These are phyloP conservation scores for Cichlasoma orientale DNA, from an alignment of 2,797 vertebrate species.

Conservation along the genomic window DNA sequence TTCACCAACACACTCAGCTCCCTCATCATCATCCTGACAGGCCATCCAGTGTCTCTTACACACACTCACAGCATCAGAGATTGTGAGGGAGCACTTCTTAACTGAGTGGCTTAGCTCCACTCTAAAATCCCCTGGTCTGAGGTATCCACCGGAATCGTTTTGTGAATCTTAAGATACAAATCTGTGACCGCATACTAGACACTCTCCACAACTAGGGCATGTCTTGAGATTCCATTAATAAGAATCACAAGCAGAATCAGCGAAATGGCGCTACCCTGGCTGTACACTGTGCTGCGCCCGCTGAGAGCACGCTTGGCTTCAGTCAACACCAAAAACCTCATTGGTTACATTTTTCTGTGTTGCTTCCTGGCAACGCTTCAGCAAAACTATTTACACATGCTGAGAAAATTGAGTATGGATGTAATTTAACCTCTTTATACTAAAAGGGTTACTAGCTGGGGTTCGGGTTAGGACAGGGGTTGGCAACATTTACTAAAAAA, in stretches of 20 bases:
- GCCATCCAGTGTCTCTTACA: not conserved
- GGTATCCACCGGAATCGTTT: not conserved
- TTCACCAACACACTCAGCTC: not conserved
- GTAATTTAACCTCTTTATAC: constrained; percentile 2
- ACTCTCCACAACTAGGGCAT: not conserved
- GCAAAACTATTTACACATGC: not conserved
- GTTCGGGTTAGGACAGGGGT: not conserved
- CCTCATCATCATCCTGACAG: not conserved
- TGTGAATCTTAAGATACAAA: not conserved
- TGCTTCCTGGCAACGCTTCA: not conserved
- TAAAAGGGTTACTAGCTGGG: not conserved
- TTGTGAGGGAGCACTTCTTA: not conserved
- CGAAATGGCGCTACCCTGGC: not conserved
- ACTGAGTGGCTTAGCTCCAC: not conserved
- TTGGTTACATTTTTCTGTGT: not conserved
- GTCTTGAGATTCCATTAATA: not conserved
- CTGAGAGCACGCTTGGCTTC: too few species aligned
- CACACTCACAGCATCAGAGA: not conserved
- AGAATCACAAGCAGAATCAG: not conserved
- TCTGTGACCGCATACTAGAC: not conserved
- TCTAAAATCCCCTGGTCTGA: not conserved
- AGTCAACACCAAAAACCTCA: too few species aligned
- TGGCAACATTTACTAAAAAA: too few species aligned
- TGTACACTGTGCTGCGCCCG: not conserved
- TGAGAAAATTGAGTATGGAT: constrained; percentile 7